Evolutionary conservation across 2,113 vertebrate species (phyloP).

Genomic region (Zosterops japonicus): DNA sequence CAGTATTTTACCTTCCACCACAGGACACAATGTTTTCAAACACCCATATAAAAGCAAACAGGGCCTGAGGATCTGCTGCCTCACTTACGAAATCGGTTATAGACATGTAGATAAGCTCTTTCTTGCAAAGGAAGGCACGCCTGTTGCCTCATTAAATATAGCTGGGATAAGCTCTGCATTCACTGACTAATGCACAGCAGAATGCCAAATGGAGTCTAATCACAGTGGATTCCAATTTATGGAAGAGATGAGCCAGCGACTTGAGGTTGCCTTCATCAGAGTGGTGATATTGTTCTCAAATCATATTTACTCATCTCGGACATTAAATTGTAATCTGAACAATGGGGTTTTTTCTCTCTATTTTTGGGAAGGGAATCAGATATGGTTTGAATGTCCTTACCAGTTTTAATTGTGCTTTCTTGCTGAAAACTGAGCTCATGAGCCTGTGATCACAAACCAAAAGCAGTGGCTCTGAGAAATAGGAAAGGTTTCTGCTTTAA

Average conservation of each 20-base stretch:
- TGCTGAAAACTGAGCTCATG: conserved; percentile 49
- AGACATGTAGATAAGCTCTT: conserved; percentile 41
- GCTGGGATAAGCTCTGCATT: conserved; percentile 55
- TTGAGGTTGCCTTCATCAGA: conserved; percentile 63
- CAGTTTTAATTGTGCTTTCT: conserved; percentile 59
- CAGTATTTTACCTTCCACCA: conserved; percentile 4
- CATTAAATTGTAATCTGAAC: conserved; percentile 26
- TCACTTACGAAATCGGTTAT: neutral
- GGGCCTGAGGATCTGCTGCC: neutral
- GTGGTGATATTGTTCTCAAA: conserved; percentile 68
- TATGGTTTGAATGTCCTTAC: conserved; percentile 38
- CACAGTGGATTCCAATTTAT: conserved; percentile 66
- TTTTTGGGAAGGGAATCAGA: conserved; percentile 52
- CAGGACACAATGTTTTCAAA: conserved; percentile 19
- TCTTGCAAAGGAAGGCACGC: conserved; percentile 32
- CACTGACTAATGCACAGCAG: conserved; percentile 61
- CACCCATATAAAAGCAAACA: neutral
- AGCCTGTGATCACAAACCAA: conserved; percentile 13
- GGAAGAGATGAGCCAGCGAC: conserved; percentile 64
- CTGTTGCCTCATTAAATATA: conserved; percentile 63
- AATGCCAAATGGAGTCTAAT: conserved; percentile 65
- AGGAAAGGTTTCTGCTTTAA: conserved; percentile 12
- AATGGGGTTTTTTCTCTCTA: neutral
- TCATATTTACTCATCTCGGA: conserved; percentile 58
- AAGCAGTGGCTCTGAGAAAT: neutral